Conservation (phyloP, 1,140 invertebrate genomes). For the Nomia melanderi region DNA sequence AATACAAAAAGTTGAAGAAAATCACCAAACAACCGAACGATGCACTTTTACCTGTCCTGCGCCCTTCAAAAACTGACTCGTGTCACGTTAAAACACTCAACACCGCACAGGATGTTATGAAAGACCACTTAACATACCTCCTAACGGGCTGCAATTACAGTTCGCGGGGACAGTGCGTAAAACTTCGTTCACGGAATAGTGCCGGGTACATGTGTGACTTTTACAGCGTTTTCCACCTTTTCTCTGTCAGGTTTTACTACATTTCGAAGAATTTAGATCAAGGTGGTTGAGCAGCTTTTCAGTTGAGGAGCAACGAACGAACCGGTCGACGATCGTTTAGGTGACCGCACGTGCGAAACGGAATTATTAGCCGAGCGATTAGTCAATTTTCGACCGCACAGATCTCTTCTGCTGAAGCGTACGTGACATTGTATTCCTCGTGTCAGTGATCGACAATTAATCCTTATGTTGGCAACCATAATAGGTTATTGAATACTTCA, state of each 20-base stretch:
- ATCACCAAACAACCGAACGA: no score
- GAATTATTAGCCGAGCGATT: background rate
- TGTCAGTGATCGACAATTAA: no score
- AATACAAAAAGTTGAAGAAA: no score
- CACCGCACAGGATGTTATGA: conserved; percentile 17
- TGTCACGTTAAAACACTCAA: background rate
- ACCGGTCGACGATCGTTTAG: background rate
- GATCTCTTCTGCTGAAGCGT: no score
- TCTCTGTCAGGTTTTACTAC: background rate
- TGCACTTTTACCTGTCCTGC: background rate
- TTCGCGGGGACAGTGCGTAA: background rate
- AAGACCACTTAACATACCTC: conserved; percentile 9
- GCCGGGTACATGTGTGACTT: no score
- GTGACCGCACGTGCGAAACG: background rate
- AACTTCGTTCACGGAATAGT: background rate
- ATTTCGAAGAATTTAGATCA: background rate
- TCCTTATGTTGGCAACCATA: no score
- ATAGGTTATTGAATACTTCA: no score
- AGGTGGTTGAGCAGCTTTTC: background rate
- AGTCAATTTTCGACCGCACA: no score
- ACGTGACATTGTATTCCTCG: no score
- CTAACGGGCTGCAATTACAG: background rate
- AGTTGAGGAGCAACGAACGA: background rate
- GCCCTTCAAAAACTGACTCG: background rate
- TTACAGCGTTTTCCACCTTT: background rate